These are phyloP conservation scores for Netelia melanura DNA, from an alignment of 2,888 invertebrate species.

Conservation along the genomic window DNA sequence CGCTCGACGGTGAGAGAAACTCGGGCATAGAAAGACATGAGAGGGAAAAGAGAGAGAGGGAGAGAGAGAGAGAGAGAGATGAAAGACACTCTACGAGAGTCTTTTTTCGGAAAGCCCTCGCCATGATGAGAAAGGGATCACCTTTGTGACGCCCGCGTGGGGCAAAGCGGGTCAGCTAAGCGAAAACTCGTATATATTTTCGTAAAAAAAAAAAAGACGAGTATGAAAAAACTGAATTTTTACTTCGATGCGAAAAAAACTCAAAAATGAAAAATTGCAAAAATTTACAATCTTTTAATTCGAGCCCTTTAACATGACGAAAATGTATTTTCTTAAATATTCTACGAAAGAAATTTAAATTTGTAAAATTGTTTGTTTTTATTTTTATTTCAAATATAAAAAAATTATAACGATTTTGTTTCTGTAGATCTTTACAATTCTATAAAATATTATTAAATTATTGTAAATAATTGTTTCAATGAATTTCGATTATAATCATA, in stretches of 20 bases:
- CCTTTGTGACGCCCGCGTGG: not conserved
- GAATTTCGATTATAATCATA: too few species aligned
- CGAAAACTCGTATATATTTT: not conserved
- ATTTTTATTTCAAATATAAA: too few species aligned
- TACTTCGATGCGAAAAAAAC: not conserved
- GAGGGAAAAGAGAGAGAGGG: not conserved
- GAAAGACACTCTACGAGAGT: slow-evolving; percentile 10
- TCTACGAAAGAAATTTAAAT: too few species aligned
- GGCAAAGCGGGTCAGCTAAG: slow-evolving; percentile 23
- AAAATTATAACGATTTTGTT: too few species aligned
- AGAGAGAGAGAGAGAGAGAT: not conserved
- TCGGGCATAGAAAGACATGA: slow-evolving; percentile 18
- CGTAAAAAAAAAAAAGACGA: not conserved
- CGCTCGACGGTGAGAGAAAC: slow-evolving; percentile 50
- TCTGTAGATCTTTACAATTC: too few species aligned
- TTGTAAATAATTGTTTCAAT: too few species aligned
- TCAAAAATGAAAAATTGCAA: not conserved
- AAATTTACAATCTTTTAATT: not conserved
- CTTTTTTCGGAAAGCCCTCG: slow-evolving; percentile 31
- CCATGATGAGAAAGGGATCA: slow-evolving; percentile 29
- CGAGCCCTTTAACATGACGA: too few species aligned
- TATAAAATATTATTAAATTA: too few species aligned
- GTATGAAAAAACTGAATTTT: not conserved
- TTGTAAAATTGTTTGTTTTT: too few species aligned
- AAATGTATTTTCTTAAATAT: too few species aligned